Conservation (phyloP, 2,113 vertebrate genomes). For the Vireo altiloquus region DNA sequence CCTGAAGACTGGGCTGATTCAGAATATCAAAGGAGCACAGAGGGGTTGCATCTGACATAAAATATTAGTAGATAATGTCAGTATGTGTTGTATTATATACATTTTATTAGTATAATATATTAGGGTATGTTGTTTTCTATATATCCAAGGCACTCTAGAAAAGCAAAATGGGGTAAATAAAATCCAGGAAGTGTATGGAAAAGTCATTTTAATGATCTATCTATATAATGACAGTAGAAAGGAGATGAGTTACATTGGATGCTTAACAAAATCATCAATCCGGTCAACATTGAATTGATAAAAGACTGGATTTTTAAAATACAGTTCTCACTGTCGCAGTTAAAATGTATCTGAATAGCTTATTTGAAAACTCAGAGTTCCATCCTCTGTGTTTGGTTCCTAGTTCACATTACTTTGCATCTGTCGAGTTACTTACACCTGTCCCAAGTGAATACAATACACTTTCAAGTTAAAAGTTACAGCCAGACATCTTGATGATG, state of each 20-base stretch:
- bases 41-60: neutral
- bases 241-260: neutral
- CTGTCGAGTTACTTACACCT: neutral
- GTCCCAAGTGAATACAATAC: neutral
- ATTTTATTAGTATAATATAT: neutral
- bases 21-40: neutral
- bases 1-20: neutral
- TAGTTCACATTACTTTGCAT: neutral
- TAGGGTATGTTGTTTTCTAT: neutral
- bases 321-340: neutral
- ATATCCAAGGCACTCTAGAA: neutral
- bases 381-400: neutral
- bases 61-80: neutral
- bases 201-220: neutral
- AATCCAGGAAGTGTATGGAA: neutral
- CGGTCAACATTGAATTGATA: neutral
- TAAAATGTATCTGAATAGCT: neutral
- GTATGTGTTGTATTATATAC: neutral
- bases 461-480: constrained; percentile 30
- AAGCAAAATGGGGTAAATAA: neutral
- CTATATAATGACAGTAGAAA: neutral
- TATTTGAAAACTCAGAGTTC: neutral
- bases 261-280: neutral
- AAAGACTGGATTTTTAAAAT: neutral
- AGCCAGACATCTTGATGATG: neutral